These are phyloP conservation scores for Physeter macrocephalus DNA, from an alignment of 2,113 vertebrate genomes.

Conservation along the genomic window DNA sequence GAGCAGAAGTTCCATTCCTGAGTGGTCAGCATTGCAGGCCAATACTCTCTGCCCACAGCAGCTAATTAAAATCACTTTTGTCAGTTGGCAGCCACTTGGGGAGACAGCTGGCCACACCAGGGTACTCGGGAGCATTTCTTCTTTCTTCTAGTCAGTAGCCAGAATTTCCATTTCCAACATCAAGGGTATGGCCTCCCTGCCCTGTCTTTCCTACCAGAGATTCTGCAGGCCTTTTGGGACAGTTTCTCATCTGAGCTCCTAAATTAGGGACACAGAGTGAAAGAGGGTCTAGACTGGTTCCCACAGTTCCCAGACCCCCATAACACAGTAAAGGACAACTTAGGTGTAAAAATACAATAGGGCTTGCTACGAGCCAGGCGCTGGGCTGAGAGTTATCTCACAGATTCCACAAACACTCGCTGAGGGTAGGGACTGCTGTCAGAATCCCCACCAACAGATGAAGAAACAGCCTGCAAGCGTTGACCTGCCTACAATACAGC, in stretches of 20 bases:
- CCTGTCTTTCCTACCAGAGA: neutral
- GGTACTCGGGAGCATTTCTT: neutral
- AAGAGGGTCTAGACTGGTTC: neutral
- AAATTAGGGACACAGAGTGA: neutral
- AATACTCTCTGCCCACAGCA: accelerated
- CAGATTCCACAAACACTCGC: accelerated
- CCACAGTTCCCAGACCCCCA: neutral
- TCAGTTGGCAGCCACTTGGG: neutral
- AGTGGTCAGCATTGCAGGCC: neutral
- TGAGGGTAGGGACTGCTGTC: neutral
- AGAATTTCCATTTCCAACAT: too few species aligned
- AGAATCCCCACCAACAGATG: neutral
- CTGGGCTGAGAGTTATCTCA: accelerated
- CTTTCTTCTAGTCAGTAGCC: neutral
- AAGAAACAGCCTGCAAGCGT: neutral
- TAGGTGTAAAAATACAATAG: neutral
- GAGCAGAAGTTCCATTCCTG: neutral
- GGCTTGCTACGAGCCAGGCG: neutral
- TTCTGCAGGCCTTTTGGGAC: neutral
- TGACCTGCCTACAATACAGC: accelerated
- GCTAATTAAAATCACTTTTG: neutral
- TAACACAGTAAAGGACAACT: neutral
- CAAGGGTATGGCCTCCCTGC: neutral
- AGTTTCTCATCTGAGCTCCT: neutral
- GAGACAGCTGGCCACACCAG: neutral